Evolutionary conservation across 2,888 invertebrate species (phyloP).

Genomic region (Cyclophora punctaria): DNA sequence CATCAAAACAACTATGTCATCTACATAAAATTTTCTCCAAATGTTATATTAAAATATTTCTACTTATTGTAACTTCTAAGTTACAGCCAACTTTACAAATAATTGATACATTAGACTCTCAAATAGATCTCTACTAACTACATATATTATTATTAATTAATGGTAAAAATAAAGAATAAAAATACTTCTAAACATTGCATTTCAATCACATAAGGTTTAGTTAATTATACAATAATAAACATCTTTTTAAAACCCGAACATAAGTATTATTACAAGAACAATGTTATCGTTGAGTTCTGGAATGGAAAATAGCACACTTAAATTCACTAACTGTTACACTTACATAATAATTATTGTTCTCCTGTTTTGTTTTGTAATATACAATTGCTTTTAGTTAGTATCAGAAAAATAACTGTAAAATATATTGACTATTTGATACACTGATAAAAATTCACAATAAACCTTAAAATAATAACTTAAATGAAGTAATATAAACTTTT

Average conservation of each 20-base stretch:
- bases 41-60: constrained; percentile 75
- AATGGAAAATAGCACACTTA: constrained; percentile 76
- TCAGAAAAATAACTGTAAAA: constrained; percentile 73
- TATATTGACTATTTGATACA: constrained; percentile 66
- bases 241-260: constrained; percentile 72
- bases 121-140: constrained; percentile 75
- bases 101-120: constrained; percentile 76
- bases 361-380: constrained; percentile 72
- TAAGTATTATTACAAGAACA: constrained; percentile 69
- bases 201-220: constrained; percentile 76
- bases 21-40: constrained; percentile 75
- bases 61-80: constrained; percentile 75
- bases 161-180: constrained; percentile 75
- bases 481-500: constrained; percentile 38
- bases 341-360: constrained; percentile 75
- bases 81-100: constrained; percentile 76
- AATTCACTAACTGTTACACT: constrained; percentile 75
- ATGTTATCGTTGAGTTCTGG: constrained; percentile 74
- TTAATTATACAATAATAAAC: constrained; percentile 73
- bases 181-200: constrained; percentile 76
- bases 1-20: constrained; percentile 73
- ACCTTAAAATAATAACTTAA: constrained; percentile 60
- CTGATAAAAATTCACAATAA: constrained; percentile 61
- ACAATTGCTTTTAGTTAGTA: constrained; percentile 70
- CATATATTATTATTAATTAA: constrained; percentile 59